These are phyloP conservation scores for Tetragonula clypearis DNA, from an alignment of 1,140 invertebrate genomes.

Conservation along the genomic window DNA sequence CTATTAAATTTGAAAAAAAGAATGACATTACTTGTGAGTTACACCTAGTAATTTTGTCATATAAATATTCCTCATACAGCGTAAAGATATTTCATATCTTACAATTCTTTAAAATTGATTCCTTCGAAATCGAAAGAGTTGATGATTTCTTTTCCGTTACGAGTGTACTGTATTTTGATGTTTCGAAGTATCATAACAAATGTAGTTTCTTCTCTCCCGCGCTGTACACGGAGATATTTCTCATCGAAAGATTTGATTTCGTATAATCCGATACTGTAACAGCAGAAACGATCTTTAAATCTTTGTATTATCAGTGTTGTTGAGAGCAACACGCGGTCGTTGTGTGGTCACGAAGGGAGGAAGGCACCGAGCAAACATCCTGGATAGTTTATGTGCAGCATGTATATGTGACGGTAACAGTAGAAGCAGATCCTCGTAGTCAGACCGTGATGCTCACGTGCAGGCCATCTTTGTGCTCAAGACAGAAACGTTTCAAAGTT, in stretches of 20 bases:
- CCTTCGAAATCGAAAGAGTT: too few species aligned
- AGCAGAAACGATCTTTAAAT: slow-evolving; percentile 11
- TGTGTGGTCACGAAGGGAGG: slow-evolving; percentile 7
- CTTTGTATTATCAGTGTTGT: slow-evolving; percentile 7
- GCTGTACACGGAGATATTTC: background rate
- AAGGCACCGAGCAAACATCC: slow-evolving; percentile 19
- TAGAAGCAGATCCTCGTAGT: slow-evolving; percentile 34
- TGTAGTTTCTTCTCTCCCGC: background rate
- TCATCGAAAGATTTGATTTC: background rate
- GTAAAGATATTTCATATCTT: too few species aligned
- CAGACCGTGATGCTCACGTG: background rate
- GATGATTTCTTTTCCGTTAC: background rate
- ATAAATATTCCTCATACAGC: too few species aligned
- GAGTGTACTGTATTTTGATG: too few species aligned
- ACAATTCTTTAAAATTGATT: background rate
- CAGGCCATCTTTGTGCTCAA: background rate
- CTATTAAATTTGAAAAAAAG: too few species aligned
- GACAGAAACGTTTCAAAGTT: background rate
- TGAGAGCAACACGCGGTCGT: slow-evolving; percentile 6
- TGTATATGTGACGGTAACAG: slow-evolving; percentile 14
- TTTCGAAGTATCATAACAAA: background rate
- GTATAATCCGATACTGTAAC: too few species aligned
- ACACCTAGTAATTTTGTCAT: too few species aligned
- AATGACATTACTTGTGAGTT: too few species aligned
- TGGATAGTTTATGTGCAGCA: slow-evolving; percentile 30